Evolutionary conservation across 2,888 invertebrate genomes (phyloP).

Genomic region (Dexiosoma caninum): DNA sequence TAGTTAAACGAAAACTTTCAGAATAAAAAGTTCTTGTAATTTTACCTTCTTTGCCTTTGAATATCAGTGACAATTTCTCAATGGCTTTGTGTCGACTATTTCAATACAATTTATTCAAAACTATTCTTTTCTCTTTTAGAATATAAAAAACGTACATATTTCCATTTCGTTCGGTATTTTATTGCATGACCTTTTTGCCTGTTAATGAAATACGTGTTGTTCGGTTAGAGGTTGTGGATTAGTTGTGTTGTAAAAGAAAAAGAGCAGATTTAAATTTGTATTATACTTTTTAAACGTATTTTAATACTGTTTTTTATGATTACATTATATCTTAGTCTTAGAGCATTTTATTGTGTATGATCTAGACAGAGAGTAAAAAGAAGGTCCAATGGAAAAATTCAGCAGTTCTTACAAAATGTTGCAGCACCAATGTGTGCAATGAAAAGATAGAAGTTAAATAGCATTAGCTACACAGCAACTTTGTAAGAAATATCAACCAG

Average conservation of each 20-base stretch:
- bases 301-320: slow-evolving; percentile 9
- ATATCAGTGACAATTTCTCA: slow-evolving; percentile 30
- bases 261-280: slow-evolving; percentile 7
- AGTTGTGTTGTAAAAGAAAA: slow-evolving; percentile 40
- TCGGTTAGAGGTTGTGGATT: slow-evolving; percentile 49
- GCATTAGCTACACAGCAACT: too few relatives aligned
- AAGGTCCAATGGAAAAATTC: not conserved
- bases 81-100: slow-evolving; percentile 16
- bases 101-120: not conserved
- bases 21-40: too few relatives aligned
- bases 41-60: not conserved
- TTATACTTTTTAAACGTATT: not conserved
- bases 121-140: not conserved
- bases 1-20: too few relatives aligned
- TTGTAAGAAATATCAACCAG: too few relatives aligned
- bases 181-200: slow-evolving; percentile 4
- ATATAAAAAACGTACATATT: not conserved
- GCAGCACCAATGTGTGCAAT: not conserved
- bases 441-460: not conserved
- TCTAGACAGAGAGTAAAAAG: not conserved
- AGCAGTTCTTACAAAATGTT: not conserved
- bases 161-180: not conserved
- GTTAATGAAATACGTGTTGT: slow-evolving; percentile 56
- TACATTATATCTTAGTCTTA: not conserved
- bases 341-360: slow-evolving; percentile 11